Evolutionary conservation across 2,797 vertebrate species (phyloP).

Genomic region (Phrynocephalus guinanensis): DNA sequence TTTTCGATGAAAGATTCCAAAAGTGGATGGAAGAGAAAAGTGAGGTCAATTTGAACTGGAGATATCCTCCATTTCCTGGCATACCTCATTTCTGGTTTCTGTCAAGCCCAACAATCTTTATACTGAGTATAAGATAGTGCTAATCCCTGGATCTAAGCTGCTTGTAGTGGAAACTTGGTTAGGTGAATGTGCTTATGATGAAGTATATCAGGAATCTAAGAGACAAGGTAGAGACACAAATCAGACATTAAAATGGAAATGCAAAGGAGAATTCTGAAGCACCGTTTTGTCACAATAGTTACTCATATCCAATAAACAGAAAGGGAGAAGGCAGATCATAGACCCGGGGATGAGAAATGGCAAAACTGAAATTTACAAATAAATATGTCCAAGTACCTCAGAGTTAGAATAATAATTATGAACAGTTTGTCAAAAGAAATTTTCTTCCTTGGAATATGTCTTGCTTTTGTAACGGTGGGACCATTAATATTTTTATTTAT

Average conservation of each 20-base stretch:
- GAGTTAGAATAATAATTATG: neutral
- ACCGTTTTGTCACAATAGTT: neutral
- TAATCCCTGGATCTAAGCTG: neutral
- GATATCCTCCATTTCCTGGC: neutral
- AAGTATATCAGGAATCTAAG: neutral
- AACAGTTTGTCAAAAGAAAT: neutral
- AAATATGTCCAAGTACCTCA: neutral
- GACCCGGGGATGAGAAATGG: neutral
- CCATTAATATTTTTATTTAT: neutral
- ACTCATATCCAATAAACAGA: neutral
- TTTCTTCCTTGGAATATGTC: neutral
- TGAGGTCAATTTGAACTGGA: neutral
- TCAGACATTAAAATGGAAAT: neutral
- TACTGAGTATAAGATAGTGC: neutral
- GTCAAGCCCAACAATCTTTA: neutral
- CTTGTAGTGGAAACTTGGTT: neutral
- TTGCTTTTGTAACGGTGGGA: neutral
- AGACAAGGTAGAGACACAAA: neutral
- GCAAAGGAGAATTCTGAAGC: neutral
- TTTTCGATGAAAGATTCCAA: conserved; percentile 20
- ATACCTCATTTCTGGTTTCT: neutral
- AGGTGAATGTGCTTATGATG: neutral
- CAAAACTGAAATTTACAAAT: neutral
- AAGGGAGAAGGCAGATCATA: neutral
- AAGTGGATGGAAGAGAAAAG: neutral